Evolutionary conservation across 2,888 invertebrate species (phyloP), one percentile per base, ranked within the genome.

Genomic region (Euspilapteryx auroguttella): DNA sequence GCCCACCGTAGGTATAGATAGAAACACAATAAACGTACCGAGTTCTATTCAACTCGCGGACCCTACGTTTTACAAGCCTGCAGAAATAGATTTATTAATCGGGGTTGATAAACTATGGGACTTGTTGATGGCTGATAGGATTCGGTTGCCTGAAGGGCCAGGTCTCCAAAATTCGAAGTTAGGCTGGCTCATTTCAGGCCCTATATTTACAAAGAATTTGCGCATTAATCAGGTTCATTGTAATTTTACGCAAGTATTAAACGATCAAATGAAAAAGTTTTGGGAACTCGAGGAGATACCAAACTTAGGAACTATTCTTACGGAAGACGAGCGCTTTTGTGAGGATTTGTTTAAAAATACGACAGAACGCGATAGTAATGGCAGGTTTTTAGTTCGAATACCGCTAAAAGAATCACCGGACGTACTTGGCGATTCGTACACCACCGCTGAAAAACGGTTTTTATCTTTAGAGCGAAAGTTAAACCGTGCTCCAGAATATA

Each of bases 361-460:
- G 12, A 43, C 41, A 4, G 22, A 17, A 13, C 40, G 40, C 3
- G 21, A 37, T 10, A 12, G 32, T 3, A 28, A 36, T 22, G 43
- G 42, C 10, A 27, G 33, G 9, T 45, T 44, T 32, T 32, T 38
- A 7, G 41, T 44, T 11, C 35, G 35, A 4, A 36, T 44, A 14
- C 41, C 45, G n/a, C 29, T 43, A 10, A 41, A 40, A 24, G 27
- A 33, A 14, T 29, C 31, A 23, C 36, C 37, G 7, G 14, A 32
- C 4, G 34, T 32, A 6, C 31, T 45, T 25, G 42, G 44, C 1
- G 39, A 42, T 10, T 37, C 40, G 5, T 40, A 33, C 21, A 6
- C 17, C 12, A 24, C 30, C 24, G 39, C 41, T 2, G 33, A 38
- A 27, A 26, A 27, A 14, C 32, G 42, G 11, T 44, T 45, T 30